Percentiles rank a stretch among this genome's conserved stretches.
These are phyloP conservation scores for Varroa destructor DNA, from an alignment of 1,140 invertebrate genomes.

Conservation along the genomic window DNA sequence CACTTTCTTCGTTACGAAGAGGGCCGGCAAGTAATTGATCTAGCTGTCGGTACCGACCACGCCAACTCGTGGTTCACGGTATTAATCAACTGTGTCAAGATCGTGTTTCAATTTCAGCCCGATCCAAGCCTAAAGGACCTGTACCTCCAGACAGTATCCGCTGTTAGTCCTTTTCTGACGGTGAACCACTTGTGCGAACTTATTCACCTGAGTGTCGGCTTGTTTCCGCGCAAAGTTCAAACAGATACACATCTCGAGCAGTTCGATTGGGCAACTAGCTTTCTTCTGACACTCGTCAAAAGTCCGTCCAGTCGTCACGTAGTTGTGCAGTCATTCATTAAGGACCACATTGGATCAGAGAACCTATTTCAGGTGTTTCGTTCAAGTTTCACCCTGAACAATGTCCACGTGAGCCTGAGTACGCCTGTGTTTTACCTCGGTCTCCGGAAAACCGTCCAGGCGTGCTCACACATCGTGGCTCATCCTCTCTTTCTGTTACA, in stretches of 20 bases:
- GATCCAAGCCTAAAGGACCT: slow-evolving; percentile 22
- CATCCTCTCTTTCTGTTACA: not conserved
- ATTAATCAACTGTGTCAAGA: slow-evolving; percentile 15
- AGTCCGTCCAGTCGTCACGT: slow-evolving; percentile 13
- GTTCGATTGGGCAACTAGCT: slow-evolving; percentile 25
- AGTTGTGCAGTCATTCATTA: slow-evolving; percentile 8
- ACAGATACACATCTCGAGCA: slow-evolving; percentile 15
- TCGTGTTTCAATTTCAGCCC: slow-evolving; percentile 14
- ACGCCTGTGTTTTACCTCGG: slow-evolving; percentile 18
- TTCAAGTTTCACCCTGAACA: not conserved
- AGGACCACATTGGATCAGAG: not conserved
- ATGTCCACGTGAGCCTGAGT: not conserved
- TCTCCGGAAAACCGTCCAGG: slow-evolving; percentile 6
- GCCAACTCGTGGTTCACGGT: slow-evolving; percentile 14
- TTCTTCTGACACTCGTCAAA: slow-evolving; percentile 8
- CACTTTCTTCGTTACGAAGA: slow-evolving; percentile 19
- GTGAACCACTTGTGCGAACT: slow-evolving; percentile 9
- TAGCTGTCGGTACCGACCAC: not conserved
- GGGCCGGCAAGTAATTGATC: slow-evolving; percentile 3
- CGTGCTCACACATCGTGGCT: not conserved
- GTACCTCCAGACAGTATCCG: slow-evolving; percentile 8
- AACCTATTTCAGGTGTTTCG: slow-evolving; percentile 6
- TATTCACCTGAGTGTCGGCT: not conserved
- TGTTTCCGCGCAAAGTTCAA: slow-evolving; percentile 2
- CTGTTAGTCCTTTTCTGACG: not conserved